Evolutionary conservation across 53 echinoderm and acorn worm species (phyloP).

Genomic region (Stichopus horrens): DNA sequence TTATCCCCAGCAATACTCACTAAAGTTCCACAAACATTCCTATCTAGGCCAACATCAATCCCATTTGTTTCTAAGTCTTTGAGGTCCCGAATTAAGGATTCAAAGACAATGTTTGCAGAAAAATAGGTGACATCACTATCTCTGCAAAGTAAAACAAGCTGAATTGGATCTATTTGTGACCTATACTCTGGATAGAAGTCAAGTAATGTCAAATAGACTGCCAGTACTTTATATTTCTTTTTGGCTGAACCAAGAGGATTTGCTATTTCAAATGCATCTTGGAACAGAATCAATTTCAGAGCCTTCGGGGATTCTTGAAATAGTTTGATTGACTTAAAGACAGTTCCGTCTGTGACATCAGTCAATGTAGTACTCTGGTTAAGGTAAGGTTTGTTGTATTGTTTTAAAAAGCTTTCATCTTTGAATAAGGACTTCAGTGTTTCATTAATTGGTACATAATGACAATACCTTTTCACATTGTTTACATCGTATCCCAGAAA

Average conservation of each 20-base stretch:
- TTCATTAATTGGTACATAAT: constrained; percentile 68
- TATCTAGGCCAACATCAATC: constrained; percentile 14
- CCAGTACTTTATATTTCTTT: constrained; percentile 55
- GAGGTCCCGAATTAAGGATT: constrained; percentile 47
- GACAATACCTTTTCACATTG: constrained; percentile 44
- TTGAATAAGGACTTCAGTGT: constrained; percentile 44
- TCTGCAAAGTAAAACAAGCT: constrained; percentile 60
- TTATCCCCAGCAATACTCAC: constrained; percentile 62
- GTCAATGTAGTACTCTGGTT: constrained; percentile 15
- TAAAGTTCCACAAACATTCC: constrained; percentile 38
- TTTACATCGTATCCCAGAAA: constrained; percentile 47
- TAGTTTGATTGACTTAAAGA: constrained; percentile 47
- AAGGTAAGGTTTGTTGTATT: background rate
- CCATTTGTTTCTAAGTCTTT: constrained; percentile 54
- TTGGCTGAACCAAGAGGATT: constrained; percentile 67
- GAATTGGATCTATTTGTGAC: constrained; percentile 52
- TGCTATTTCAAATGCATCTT: constrained; percentile 71
- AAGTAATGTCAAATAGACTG: constrained; percentile 53
- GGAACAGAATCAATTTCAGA: constrained; percentile 56
- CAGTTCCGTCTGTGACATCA: constrained; percentile 53
- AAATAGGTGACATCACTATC: constrained; percentile 52
- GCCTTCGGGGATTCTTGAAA: constrained; percentile 9
- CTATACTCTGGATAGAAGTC: constrained; percentile 51
- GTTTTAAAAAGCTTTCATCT: constrained; percentile 38
- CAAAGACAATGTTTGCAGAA: constrained; percentile 44